Evolutionary conservation across 2,797 vertebrate genomes (phyloP), one percentile per base, ranked within the genome.

Genomic region (Silurus lanzhouensis): DNA sequence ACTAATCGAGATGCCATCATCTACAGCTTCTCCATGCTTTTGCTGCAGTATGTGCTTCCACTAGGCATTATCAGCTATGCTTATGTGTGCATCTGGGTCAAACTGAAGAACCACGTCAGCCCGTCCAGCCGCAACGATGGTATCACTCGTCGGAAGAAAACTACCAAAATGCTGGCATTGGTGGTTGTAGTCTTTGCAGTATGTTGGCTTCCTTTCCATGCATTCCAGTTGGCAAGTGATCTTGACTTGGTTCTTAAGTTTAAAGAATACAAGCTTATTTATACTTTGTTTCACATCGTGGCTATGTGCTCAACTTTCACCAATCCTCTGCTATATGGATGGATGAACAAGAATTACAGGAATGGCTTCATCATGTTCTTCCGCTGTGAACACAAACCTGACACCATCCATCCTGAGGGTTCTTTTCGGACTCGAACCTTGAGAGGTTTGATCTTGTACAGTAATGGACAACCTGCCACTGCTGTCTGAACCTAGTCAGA

Each of bases 291-390:
- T 91, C 97, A 98, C 1, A 96, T 98, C 0, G 93, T 97, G 80
- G 97, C 97, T 38, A 98, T 98, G 97, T 98, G 97, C 87, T 98
- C 97, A 1, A 98, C 97, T 0, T 98, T 97, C 86, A 93, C 94
- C 87, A 98, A 98, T 90, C 97, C 97, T 4, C 83, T 98, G 31
- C 95, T 98, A 25, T 98, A 98, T 0, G 97, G 97, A 48, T 98
- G 97, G 97, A 98, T 98, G 97, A 98, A 98, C 92, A 97, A 97
- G 92, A 98, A 98, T 94, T 98, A 98, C 93, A 93, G 97, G 89
- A 97, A 97, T 0, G 97, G 97, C 63, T 98, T 98, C 92, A 93
- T 98, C 48, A 96, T 96, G 95, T 96, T 97, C 82, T 98, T 97
- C 90, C 95, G 95, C 58, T 98, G 97, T 58, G 95, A 97, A 89